These are phyloP conservation scores for Mizuhopecten yessoensis DNA, from an alignment of 1,140 invertebrate genomes.

Conservation along the genomic window DNA sequence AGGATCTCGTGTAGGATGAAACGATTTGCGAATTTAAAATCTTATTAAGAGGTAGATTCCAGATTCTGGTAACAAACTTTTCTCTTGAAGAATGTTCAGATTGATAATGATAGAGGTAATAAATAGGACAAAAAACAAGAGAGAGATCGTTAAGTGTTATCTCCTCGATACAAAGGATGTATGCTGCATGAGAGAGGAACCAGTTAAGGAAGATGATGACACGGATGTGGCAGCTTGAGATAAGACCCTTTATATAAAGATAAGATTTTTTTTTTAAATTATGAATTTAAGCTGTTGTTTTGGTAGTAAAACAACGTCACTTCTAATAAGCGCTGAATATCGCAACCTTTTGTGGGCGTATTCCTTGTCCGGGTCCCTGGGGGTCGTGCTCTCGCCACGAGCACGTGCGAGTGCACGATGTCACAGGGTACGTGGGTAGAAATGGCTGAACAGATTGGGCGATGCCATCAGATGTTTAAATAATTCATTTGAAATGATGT, in stretches of 20 bases:
- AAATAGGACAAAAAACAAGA: conserved; percentile 16
- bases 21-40: conserved; percentile 39
- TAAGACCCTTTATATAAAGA: not conserved
- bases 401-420: not conserved
- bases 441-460: conserved; percentile 23
- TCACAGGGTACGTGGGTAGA: conserved; percentile 6
- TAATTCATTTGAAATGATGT: conserved; percentile 28
- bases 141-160: conserved; percentile 2
- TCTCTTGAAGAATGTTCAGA: conserved; percentile 34
- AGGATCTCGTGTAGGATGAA: conserved; percentile 25
- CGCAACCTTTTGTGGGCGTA: not conserved
- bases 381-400: not conserved
- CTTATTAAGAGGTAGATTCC: conserved; percentile 21
- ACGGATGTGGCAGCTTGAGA: not conserved
- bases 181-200: not conserved
- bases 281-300: not conserved
- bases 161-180: not conserved
- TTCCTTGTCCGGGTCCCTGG: not conserved
- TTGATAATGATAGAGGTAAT: conserved; percentile 39
- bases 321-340: not conserved
- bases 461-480: conserved; percentile 33
- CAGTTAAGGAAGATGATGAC: not conserved
- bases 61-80: conserved; percentile 27
- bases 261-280: not conserved
- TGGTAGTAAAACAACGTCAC: not conserved